Base-by-base conservation (phyloP, 2,797 vertebrate species). In the Heterohyrax brucei region DNA sequence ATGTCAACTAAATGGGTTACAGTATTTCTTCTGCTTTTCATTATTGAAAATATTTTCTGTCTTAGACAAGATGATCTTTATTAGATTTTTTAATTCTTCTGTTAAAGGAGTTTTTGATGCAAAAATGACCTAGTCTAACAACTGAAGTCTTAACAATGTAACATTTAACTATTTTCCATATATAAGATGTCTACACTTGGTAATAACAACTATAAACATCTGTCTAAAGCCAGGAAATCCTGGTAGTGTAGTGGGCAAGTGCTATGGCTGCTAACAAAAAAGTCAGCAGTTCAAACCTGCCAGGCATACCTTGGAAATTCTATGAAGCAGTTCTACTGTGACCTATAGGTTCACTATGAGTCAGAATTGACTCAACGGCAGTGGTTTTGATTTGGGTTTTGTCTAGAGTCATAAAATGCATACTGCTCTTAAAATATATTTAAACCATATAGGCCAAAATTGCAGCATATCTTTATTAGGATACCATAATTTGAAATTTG, bases 31-130 rank as follows among this genome's bases (percentile, higher is more conserved):
- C 22, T 59, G 61, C 28, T 78, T 79, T 62, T 33, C 28, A 62
- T 73, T 87, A 89, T 18, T 87, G 56, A 72, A 59, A 1, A 44
- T 68, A 61, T 92, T 87, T 91, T 93, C 28, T 75, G 12, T 61
- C 82, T 91, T 75, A 93, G 70, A 39, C 33, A 91, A 90, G 86
- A 90, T 70, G 10, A 33, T 72, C 53, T 95, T 87, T 87, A 64
- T 44, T 95, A 87, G 66, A 13, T 10, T 48, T 86, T 86, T 89
- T 77, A 91, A 26, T 84, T 92, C 7, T 93, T 66, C 66, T 79
- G 5, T 73, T 68, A 94, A 95, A 76, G 16, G 30, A 94, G 10
- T 22, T 89, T 79, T 87, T 75, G 19, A 87, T 30, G 2, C 7
- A 22, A 91, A 94, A 89, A 39, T 28, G 8, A 9, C 64, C 22